A percentile compares a stretch with the other conserved stretches of the same genome.
Conservation (phyloP, 1,140 invertebrate species). For the Brachionus asplanchnoidis region DNA sequence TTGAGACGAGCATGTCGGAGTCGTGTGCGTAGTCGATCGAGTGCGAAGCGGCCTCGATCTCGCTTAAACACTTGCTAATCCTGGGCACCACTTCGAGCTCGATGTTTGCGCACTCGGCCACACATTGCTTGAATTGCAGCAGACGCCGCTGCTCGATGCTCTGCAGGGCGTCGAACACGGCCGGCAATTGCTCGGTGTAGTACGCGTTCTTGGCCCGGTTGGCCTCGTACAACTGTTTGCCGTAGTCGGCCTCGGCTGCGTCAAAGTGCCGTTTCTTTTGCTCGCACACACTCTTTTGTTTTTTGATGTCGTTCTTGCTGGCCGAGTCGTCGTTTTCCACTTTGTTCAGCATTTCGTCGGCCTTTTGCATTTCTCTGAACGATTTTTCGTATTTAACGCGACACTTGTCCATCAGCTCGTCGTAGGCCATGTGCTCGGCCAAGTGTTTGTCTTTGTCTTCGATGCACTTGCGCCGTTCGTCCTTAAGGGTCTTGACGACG, state of each 20-base stretch:
- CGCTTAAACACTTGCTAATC: not conserved
- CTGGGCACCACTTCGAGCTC: conserved; percentile 27
- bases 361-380: not conserved
- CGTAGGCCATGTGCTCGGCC: conserved; percentile 5
- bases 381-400: conserved; percentile 12
- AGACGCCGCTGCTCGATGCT: not conserved
- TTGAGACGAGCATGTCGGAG: not conserved
- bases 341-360: not conserved
- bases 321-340: conserved; percentile 41
- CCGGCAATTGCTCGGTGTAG: conserved; percentile 12
- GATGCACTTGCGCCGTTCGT: conserved; percentile 24
- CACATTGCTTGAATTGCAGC: not conserved
- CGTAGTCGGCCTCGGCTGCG: not conserved
- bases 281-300: not conserved
- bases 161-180: not conserved
- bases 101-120: not conserved
- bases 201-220: conserved; percentile 20
- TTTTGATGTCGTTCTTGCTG: conserved; percentile 37
- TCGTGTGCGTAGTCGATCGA: not conserved
- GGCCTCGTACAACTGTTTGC: conserved; percentile 27
- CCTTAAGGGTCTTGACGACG: not conserved
- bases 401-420: conserved; percentile 22
- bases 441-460: conserved; percentile 19
- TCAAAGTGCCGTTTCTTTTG: conserved; percentile 26
- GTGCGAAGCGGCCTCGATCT: not conserved